These are phyloP conservation scores for Nasua narica DNA, from an alignment of 2,797 vertebrate species.

Conservation along the genomic window DNA sequence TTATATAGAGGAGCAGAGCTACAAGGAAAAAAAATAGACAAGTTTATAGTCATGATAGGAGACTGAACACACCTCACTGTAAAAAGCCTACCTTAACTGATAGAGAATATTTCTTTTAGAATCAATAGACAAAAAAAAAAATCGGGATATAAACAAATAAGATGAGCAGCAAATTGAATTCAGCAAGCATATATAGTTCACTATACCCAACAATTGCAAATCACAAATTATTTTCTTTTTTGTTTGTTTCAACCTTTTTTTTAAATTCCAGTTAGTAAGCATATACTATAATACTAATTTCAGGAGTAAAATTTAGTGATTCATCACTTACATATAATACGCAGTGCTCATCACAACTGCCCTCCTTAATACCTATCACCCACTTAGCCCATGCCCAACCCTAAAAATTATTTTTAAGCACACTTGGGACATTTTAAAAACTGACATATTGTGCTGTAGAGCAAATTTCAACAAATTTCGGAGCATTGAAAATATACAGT, in stretches of 20 bases:
- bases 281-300: too few relatives aligned
- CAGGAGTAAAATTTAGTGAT: too few relatives aligned
- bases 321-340: too few relatives aligned
- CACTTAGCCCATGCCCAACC: too few relatives aligned
- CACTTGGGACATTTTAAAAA: neutral
- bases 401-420: neutral
- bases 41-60: neutral
- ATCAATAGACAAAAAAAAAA: neutral
- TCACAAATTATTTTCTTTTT: neutral
- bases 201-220: neutral
- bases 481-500: neutral
- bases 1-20: neutral
- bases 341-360: too few relatives aligned
- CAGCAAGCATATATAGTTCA: neutral
- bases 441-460: neutral
- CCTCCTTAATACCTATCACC: too few relatives aligned
- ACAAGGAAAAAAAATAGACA: neutral
- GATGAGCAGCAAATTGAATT: neutral
- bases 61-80: neutral
- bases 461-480: neutral
- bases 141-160: neutral
- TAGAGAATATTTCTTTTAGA: neutral
- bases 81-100: neutral
- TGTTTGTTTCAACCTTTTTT: too few relatives aligned
- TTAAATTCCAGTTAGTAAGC: too few relatives aligned